A percentile compares a stretch with the other conserved stretches of the same genome.
Conservation (phyloP, 2,113 vertebrate species). For the Sebastes fasciatus region DNA sequence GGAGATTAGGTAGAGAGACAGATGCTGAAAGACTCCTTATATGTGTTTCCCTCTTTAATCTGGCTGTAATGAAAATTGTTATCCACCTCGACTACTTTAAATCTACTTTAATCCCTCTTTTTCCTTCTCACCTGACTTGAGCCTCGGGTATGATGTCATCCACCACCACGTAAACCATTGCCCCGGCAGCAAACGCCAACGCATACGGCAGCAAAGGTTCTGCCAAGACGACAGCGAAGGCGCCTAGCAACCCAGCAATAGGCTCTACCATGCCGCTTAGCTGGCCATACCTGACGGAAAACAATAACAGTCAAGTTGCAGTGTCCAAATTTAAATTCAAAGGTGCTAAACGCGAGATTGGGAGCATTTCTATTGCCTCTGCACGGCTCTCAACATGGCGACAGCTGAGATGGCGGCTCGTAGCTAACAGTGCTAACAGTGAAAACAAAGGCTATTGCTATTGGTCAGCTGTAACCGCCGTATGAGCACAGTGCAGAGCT, state of each 20-base stretch:
- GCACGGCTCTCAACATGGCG: too few relatives aligned
- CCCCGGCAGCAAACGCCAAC: constrained; percentile 93
- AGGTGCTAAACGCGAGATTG: neutral
- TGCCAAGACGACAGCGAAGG: constrained; percentile 88
- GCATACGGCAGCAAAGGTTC: constrained; percentile 95
- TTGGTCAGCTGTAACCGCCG: too few relatives aligned
- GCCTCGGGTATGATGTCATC: constrained; percentile 98
- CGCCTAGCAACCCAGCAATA: constrained; percentile 88
- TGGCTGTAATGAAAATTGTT: neutral
- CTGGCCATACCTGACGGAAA: constrained; percentile 91
- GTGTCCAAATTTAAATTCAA: neutral
- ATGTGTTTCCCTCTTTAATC: neutral
- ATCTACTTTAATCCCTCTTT: neutral
- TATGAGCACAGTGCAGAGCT: too few relatives aligned
- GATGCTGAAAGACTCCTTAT: neutral
- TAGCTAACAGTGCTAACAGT: too few relatives aligned
- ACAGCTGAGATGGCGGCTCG: too few relatives aligned
- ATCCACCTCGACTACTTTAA: neutral
- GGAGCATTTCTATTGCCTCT: too few relatives aligned
- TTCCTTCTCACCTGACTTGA: constrained; percentile 88
- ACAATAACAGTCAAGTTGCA: neutral
- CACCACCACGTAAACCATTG: constrained; percentile 97
- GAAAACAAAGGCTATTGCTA: too few relatives aligned
- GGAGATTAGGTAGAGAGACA: neutral
- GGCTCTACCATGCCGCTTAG: constrained; percentile 98